phyloP scores from a whole-genome alignment of 1,140 invertebrate genomes.

The Pantala flavescens region DNA sequence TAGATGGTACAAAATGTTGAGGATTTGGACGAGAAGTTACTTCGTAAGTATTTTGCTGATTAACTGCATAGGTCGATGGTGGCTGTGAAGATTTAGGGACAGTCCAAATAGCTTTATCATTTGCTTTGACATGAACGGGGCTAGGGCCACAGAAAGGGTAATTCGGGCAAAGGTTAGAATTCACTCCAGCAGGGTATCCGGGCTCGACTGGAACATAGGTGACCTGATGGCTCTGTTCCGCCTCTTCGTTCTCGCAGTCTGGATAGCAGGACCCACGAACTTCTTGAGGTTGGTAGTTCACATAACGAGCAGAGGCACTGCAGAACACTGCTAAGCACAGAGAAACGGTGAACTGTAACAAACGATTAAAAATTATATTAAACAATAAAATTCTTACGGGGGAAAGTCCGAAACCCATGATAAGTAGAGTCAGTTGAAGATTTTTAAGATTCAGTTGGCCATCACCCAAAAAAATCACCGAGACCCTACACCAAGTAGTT shows the following conservation, averaged over 20 bases:
- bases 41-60: background rate
- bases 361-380: no score
- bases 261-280: slow-evolving; percentile 19
- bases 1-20: background rate
- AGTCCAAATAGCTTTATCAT: background rate
- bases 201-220: slow-evolving; percentile 28
- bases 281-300: slow-evolving; percentile 24
- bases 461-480: no score
- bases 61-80: background rate
- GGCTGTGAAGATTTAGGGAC: background rate
- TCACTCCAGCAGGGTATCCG: slow-evolving; percentile 20
- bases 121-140: background rate
- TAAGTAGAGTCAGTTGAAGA: no score
- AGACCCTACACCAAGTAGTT: no score
- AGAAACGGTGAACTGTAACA: background rate
- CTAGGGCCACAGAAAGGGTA: slow-evolving; percentile 20
- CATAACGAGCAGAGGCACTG: slow-evolving; percentile 32
- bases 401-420: no score
- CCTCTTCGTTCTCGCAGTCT: no score
- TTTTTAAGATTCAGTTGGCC: no score
- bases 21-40: no score
- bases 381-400: no score
- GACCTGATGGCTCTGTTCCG: slow-evolving; percentile 19
- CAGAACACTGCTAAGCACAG: slow-evolving; percentile 18
- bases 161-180: slow-evolving; percentile 20